A percentile compares a stretch with the other conserved stretches of the same genome.
These are phyloP conservation scores for Deroptyus accipitrinus DNA, from an alignment of 2,113 vertebrate species.

Conservation along the genomic window DNA sequence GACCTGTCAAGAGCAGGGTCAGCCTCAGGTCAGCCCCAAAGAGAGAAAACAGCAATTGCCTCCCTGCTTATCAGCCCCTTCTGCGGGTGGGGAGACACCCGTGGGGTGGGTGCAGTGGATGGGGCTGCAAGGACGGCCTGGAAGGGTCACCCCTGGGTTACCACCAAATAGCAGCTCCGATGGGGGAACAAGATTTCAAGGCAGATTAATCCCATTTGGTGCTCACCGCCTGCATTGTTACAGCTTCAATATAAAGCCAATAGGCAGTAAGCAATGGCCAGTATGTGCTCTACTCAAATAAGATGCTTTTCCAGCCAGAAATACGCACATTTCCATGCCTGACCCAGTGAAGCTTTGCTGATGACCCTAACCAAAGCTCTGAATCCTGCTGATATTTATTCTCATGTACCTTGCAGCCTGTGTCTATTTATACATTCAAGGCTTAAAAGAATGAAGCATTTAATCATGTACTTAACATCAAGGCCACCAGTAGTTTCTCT, in stretches of 20 bases:
- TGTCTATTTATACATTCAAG: not conserved
- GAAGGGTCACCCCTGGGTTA: slow-evolving; percentile 32
- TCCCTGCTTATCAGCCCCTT: not conserved
- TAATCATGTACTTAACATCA: not conserved
- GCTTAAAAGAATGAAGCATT: not conserved
- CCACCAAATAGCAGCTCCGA: not conserved
- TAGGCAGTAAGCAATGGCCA: accelerated
- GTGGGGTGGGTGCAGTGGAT: not conserved
- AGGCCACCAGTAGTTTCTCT: not conserved
- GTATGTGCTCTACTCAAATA: not conserved
- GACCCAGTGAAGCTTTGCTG: not conserved
- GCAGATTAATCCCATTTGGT: not conserved
- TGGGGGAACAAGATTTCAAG: not conserved
- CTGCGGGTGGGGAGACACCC: not conserved
- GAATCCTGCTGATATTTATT: not conserved
- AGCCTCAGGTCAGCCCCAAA: slow-evolving; percentile 20
- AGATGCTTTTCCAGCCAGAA: not conserved
- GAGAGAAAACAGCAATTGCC: slow-evolving; percentile 45
- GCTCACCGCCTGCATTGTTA: accelerated
- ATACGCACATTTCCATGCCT: not conserved
- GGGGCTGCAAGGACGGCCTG: not conserved
- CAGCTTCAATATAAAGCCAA: not conserved
- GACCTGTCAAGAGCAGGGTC: slow-evolving; percentile 52
- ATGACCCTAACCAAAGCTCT: not conserved
- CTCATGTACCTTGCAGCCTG: not conserved